Evolutionary conservation across 2,113 vertebrate genomes (phyloP).

Genomic region (Thalassarche chlororhynchos): DNA sequence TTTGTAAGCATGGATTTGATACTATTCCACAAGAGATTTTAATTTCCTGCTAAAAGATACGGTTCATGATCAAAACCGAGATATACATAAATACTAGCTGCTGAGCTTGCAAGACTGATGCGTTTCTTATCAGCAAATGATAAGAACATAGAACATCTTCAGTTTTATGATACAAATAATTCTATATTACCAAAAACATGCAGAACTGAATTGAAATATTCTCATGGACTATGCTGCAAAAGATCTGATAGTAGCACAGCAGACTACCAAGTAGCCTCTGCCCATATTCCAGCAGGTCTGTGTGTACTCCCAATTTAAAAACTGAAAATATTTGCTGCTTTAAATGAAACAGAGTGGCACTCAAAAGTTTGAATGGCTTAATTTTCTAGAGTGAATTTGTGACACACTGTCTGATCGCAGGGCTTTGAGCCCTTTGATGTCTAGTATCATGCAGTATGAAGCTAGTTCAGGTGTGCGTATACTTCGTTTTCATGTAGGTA

Average conservation of each 20-base stretch:
- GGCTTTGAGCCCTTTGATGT: not conserved
- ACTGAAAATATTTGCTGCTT: not conserved
- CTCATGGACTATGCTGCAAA: not conserved
- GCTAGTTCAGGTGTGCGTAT: not conserved
- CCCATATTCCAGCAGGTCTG: not conserved
- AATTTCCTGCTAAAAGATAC: slow-evolving; percentile 64
- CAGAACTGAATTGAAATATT: not conserved
- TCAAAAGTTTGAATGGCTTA: not conserved
- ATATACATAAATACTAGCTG: not conserved
- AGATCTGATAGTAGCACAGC: not conserved
- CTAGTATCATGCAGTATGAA: not conserved
- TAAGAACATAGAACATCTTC: slow-evolving; percentile 8
- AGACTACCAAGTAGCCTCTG: not conserved
- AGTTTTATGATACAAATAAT: not conserved
- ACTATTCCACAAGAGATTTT: slow-evolving; percentile 50
- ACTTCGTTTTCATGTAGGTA: not conserved
- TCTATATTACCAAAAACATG: not conserved
- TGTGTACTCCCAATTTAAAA: not conserved
- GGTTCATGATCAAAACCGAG: slow-evolving; percentile 15
- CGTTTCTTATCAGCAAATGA: slow-evolving; percentile 28
- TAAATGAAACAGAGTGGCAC: not conserved
- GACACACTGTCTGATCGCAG: not conserved
- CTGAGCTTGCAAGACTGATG: not conserved
- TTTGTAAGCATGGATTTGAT: slow-evolving; percentile 37
- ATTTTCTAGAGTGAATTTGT: not conserved